These are phyloP conservation scores for Dendrolimus punctatus DNA, from an alignment of 1,140 invertebrate species.

Conservation along the genomic window DNA sequence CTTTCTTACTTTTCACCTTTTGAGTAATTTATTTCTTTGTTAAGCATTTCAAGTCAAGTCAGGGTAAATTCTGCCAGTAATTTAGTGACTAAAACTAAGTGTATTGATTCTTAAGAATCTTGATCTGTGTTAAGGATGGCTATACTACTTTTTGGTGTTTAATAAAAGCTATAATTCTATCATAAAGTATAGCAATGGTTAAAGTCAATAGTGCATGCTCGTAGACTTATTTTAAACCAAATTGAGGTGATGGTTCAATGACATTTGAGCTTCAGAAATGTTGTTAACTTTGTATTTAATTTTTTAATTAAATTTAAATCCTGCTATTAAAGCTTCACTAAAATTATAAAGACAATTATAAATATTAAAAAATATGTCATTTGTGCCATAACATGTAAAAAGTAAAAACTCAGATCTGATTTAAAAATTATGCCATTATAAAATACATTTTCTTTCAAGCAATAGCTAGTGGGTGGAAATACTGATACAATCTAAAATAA, in stretches of 20 bases:
- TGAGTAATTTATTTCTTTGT: too few relatives aligned
- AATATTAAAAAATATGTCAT: constrained; percentile 4
- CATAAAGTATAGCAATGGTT: constrained; percentile 8
- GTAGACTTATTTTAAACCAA: constrained; percentile 13
- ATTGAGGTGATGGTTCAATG: constrained; percentile 16
- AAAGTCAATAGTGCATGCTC: constrained; percentile 16
- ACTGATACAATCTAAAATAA: too few relatives aligned
- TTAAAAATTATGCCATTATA: too few relatives aligned
- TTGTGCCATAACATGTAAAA: constrained; percentile 20
- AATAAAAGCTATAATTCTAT: not conserved
- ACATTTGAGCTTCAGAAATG: constrained; percentile 17
- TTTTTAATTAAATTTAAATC: constrained; percentile 9
- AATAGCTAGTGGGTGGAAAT: too few relatives aligned
- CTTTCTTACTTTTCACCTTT: too few relatives aligned
- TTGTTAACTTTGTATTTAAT: not conserved
- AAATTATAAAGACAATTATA: constrained; percentile 6
- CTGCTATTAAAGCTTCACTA: constrained; percentile 20
- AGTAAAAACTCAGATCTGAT: constrained; percentile 4
- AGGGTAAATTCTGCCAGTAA: too few relatives aligned
- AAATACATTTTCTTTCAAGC: too few relatives aligned
- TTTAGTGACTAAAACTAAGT: too few relatives aligned
- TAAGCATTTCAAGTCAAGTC: too few relatives aligned
- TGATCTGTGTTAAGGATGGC: not conserved
- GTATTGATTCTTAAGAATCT: too few relatives aligned
- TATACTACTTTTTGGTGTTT: not conserved